Percentiles rank a stretch among this genome's conserved stretches.
Evolutionary conservation across 2,888 invertebrate genomes (phyloP).

Genomic region (Pseudococcus jackbeardsleyi): DNA sequence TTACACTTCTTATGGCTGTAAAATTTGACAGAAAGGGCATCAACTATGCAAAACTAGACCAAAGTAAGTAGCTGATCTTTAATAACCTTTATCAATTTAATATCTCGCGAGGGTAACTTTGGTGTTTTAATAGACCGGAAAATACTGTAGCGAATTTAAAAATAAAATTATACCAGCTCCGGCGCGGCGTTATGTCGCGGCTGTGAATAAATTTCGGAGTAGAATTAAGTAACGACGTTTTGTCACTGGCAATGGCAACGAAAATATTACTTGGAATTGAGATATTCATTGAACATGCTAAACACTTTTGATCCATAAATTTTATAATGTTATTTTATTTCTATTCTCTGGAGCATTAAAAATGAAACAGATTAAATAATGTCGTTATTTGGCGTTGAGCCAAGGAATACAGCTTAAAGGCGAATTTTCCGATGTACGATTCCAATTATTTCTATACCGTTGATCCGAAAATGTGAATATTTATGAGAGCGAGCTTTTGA

Average conservation of each 20-base stretch:
- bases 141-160: slow-evolving; percentile 15
- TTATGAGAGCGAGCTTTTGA: neutral
- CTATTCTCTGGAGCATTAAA: slow-evolving; percentile 49
- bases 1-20: neutral
- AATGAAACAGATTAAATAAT: slow-evolving; percentile 55
- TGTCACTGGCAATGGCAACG: slow-evolving; percentile 47
- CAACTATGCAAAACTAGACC: neutral
- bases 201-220: slow-evolving; percentile 22
- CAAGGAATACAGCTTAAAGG: slow-evolving; percentile 31
- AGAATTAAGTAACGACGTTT: slow-evolving; percentile 23
- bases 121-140: slow-evolving; percentile 34
- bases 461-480: slow-evolving; percentile 35
- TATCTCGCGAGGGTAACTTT: neutral
- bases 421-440: slow-evolving; percentile 24
- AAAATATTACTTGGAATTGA: slow-evolving; percentile 26
- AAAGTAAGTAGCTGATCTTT: slow-evolving; percentile 17
- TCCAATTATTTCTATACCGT: slow-evolving; percentile 44
- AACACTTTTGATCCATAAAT: slow-evolving; percentile 53
- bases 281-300: slow-evolving; percentile 42
- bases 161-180: neutral
- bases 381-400: slow-evolving; percentile 35
- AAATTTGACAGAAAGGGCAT: slow-evolving; percentile 4
- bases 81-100: slow-evolving; percentile 49
- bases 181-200: neutral
- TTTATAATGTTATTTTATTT: slow-evolving; percentile 54